Evolutionary conservation across 2,888 invertebrate species (phyloP).

Genomic region (Melinaea menophilus): DNA sequence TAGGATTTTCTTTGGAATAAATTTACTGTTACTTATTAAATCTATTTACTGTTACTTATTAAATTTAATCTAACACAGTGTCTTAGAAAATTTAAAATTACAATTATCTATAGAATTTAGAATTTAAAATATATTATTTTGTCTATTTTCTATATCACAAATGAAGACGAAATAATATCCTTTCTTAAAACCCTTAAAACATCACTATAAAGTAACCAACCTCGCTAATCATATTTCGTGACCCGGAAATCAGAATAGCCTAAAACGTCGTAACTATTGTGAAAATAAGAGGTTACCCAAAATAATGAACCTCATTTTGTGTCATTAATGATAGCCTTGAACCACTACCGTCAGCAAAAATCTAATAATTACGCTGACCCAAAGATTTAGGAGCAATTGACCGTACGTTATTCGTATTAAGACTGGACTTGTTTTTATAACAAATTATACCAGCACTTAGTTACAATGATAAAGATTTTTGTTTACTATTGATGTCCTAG

Average conservation of each 20-base stretch:
- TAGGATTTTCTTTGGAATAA: too few species aligned
- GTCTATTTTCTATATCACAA: too few species aligned
- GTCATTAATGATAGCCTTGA: conserved; percentile 4
- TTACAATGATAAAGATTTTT: not conserved
- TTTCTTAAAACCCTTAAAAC: too few species aligned
- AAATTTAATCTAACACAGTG: too few species aligned
- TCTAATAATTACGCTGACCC: conserved; percentile 1
- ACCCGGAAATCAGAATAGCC: not conserved
- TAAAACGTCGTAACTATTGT: not conserved
- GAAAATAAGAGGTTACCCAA: not conserved
- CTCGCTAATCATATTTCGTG: not conserved
- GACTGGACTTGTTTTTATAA: not conserved
- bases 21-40: too few species aligned
- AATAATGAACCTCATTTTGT: conserved; percentile 4
- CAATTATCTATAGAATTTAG: too few species aligned
- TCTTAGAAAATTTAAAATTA: too few species aligned
- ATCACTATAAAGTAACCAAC: not conserved
- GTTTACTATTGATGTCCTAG: too few species aligned
- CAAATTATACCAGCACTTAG: not conserved
- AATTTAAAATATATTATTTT: too few species aligned
- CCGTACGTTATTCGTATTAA: not conserved
- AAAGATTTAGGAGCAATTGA: not conserved
- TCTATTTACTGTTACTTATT: too few species aligned
- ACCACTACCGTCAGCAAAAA: not conserved
- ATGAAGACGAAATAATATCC: too few species aligned